phyloP scores from a whole-genome alignment of 2,113 vertebrate genomes.

The Coreoperca whiteheadi region DNA sequence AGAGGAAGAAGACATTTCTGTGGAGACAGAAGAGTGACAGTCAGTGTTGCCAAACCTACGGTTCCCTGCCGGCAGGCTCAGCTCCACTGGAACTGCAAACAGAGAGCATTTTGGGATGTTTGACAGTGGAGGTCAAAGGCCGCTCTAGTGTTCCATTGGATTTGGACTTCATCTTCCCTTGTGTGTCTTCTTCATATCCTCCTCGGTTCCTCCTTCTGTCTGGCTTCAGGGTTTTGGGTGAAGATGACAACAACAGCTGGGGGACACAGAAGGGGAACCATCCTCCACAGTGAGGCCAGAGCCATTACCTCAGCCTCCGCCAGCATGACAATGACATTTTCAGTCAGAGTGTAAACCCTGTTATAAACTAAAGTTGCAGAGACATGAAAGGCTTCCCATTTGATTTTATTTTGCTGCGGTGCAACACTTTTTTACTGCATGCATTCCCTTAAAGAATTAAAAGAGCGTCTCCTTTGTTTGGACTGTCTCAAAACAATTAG shows the following conservation, averaged over 20 bases:
- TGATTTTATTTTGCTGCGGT: constrained; percentile 74
- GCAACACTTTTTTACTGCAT: constrained; percentile 71
- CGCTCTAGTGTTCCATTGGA: constrained; percentile 21
- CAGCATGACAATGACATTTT: constrained; percentile 80
- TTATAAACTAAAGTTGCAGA: constrained; percentile 73
- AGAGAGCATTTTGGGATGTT: constrained; percentile 47
- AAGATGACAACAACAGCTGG: constrained; percentile 45
- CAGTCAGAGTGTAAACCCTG: constrained; percentile 64
- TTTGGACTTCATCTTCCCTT: constrained; percentile 4
- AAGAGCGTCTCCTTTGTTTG: constrained; percentile 66
- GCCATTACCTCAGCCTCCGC: constrained; percentile 77
- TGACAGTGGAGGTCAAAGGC: constrained; percentile 49
- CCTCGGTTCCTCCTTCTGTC: constrained; percentile 29
- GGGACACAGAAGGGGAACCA: constrained; percentile 45
- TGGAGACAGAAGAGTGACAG: constrained; percentile 70
- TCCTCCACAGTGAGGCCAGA: constrained; percentile 51
- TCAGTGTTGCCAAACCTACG: constrained; percentile 51
- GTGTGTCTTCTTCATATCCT: constrained; percentile 12
- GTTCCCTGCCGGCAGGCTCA: constrained; percentile 38
- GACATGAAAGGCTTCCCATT: constrained; percentile 75
- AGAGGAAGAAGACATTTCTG: constrained; percentile 75
- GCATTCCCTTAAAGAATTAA: constrained; percentile 57
- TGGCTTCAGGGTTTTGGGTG: constrained; percentile 28
- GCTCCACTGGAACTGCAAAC: constrained; percentile 42
- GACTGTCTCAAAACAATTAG: constrained; percentile 53